phyloP scores from a whole-genome alignment of 2,113 vertebrate genomes.

The Corydoras maculifer region DNA sequence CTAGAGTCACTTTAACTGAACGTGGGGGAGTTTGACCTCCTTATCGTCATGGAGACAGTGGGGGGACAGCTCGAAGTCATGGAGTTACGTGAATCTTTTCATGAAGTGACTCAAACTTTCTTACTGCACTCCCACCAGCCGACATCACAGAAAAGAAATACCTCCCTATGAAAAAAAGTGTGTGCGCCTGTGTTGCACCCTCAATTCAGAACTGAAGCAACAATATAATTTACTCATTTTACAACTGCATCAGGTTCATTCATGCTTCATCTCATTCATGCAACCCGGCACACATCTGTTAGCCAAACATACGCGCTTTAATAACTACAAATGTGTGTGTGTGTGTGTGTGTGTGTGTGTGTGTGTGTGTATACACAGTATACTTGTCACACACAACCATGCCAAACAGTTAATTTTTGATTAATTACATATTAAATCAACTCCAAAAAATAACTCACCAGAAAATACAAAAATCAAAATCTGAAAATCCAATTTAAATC shows the following conservation, averaged over 20 bases:
- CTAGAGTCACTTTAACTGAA: conserved; percentile 1
- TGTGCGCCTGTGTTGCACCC: not conserved
- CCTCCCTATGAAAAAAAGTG: not conserved
- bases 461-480: not conserved
- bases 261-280: not conserved
- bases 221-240: not conserved
- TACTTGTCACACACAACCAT: too few species aligned
- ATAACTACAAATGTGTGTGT: too few species aligned
- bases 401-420: too few species aligned
- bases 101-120: conserved; percentile 29
- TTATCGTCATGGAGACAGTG: conserved; percentile 31
- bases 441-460: not conserved
- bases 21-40: not conserved
- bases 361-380: not conserved
- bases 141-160: conserved; percentile 20
- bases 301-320: conserved; percentile 5
- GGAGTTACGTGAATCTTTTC: conserved; percentile 20
- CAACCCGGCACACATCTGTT: not conserved
- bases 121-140: conserved; percentile 6
- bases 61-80: conserved; percentile 12
- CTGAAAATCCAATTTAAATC: conserved; percentile 5
- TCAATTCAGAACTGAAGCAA: conserved; percentile 7
- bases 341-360: too few species aligned
- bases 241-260: conserved; percentile 7
- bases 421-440: too few species aligned